These are phyloP conservation scores for Dorcus hopei DNA, from an alignment of 2,888 invertebrate genomes.

Conservation along the genomic window DNA sequence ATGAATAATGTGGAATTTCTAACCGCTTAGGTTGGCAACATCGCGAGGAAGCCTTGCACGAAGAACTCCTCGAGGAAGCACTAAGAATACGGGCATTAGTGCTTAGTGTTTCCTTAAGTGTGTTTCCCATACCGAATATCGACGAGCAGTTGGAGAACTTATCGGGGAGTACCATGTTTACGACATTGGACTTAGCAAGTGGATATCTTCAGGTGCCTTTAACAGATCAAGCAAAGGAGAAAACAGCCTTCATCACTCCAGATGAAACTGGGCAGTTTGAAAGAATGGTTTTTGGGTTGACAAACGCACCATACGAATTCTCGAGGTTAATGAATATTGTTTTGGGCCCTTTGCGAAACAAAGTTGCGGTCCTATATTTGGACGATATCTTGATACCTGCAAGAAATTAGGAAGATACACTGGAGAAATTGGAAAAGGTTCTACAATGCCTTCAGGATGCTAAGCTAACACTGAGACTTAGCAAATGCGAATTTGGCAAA, in stretches of 20 bases:
- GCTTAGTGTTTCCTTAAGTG: too few species aligned
- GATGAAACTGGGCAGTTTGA: slow-evolving; percentile 34
- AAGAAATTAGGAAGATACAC: slow-evolving; percentile 9
- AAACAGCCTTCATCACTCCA: too few species aligned
- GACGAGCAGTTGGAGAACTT: slow-evolving; percentile 6
- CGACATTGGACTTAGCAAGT: not conserved
- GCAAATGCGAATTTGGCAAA: slow-evolving; percentile 34
- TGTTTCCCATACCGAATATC: not conserved
- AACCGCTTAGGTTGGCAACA: too few species aligned
- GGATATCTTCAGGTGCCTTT: not conserved
- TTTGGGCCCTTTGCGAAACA: slow-evolving; percentile 14
- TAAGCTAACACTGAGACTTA: slow-evolving; percentile 35
- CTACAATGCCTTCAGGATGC: slow-evolving; percentile 27
- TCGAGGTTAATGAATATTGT: slow-evolving; percentile 31
- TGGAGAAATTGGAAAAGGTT: slow-evolving; percentile 27
- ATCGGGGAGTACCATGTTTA: not conserved
- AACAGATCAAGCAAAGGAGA: not conserved
- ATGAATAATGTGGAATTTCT: too few species aligned
- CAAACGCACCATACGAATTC: slow-evolving; percentile 35
- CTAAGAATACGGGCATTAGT: too few species aligned
- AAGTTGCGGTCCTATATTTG: slow-evolving; percentile 7
- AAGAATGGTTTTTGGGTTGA: slow-evolving; percentile 34
- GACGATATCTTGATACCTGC: slow-evolving; percentile 22
- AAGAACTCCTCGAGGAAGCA: too few species aligned
- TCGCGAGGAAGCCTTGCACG: too few species aligned